These are phyloP conservation scores for Drosophila lacertosa DNA, from an alignment of 1,140 invertebrate species.

Conservation along the genomic window DNA sequence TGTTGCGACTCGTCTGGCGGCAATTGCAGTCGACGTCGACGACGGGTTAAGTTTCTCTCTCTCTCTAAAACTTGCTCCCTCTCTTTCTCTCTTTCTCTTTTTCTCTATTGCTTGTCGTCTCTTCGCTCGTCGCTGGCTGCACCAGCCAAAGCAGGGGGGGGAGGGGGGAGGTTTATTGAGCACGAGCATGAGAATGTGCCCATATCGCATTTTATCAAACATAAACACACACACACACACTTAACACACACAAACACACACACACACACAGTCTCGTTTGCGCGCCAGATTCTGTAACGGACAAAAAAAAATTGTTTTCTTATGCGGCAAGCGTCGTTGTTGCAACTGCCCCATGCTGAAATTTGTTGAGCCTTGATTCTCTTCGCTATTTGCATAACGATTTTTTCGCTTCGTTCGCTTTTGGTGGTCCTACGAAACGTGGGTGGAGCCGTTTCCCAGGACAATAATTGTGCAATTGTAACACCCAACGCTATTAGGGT, in stretches of 20 bases:
- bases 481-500: slow-evolving; percentile 69
- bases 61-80: background rate
- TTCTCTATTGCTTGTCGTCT: slow-evolving; percentile 9
- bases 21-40: background rate
- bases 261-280: slow-evolving; percentile 37
- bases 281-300: slow-evolving; percentile 80
- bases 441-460: slow-evolving; percentile 76
- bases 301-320: slow-evolving; percentile 77
- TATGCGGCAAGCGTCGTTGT: slow-evolving; percentile 57
- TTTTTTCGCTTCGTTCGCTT: slow-evolving; percentile 26
- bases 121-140: slow-evolving; percentile 26
- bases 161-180: slow-evolving; percentile 67
- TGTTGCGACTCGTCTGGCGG: slow-evolving; percentile 61
- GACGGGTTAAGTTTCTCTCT: slow-evolving; percentile 26
- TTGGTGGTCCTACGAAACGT: slow-evolving; percentile 67
- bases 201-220: slow-evolving; percentile 83
- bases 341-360: slow-evolving; percentile 38
- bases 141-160: slow-evolving; percentile 50
- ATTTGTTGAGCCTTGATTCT: slow-evolving; percentile 44
- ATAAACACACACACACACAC: slow-evolving; percentile 71
- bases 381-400: slow-evolving; percentile 47
- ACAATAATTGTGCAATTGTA: slow-evolving; percentile 82
- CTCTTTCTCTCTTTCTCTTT: background rate
- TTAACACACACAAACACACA: slow-evolving; percentile 25
- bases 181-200: slow-evolving; percentile 69